These are phyloP conservation scores for Ochotona princeps DNA, from an alignment of 2,113 vertebrate species.

Conservation along the genomic window DNA sequence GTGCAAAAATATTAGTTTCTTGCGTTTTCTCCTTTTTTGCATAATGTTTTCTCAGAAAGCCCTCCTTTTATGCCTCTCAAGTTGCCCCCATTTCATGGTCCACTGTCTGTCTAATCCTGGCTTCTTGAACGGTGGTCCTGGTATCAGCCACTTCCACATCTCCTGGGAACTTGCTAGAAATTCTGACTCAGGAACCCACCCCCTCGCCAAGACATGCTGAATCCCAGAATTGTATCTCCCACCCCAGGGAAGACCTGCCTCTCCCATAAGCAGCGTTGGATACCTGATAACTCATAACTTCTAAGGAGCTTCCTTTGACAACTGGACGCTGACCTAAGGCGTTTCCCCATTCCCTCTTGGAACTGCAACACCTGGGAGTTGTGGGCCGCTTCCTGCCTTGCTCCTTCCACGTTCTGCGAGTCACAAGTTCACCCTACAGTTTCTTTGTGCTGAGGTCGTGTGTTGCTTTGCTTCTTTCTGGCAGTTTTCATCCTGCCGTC, in stretches of 20 bases:
- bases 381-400: not conserved
- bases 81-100: not conserved
- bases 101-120: not conserved
- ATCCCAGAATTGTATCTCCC: not conserved
- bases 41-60: constrained; percentile 30
- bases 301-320: not conserved
- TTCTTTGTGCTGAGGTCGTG: not conserved
- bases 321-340: not conserved
- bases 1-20: constrained; percentile 71
- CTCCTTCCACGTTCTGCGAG: not conserved
- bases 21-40: constrained; percentile 33
- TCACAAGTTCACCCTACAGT: not conserved
- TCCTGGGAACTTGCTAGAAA: not conserved
- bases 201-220: not conserved
- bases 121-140: not conserved
- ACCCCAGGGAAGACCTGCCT: not conserved
- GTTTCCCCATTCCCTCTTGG: not conserved
- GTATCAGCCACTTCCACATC: not conserved
- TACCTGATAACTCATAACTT: not conserved
- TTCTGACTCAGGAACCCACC: not conserved
- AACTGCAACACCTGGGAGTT: not conserved
- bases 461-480: not conserved
- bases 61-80: not conserved
- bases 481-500: fast-evolving
- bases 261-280: not conserved